phyloP scores from a whole-genome alignment of 1,140 invertebrate species.

The Stenopsyche tienmushanensis region DNA sequence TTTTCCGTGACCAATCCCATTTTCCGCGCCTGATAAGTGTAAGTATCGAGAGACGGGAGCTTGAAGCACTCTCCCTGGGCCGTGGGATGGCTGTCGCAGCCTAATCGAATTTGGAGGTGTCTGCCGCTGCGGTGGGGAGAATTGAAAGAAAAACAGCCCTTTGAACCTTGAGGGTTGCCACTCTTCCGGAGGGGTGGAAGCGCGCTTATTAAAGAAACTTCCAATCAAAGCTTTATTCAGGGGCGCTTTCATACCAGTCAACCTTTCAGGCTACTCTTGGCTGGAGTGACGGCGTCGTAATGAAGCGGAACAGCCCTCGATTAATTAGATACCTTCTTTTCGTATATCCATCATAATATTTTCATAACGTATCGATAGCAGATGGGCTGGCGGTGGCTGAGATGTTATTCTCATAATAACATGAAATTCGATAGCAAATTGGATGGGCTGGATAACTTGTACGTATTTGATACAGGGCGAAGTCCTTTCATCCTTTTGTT shows the following conservation, averaged over 20 bases:
- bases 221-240: slow-evolving; percentile 34
- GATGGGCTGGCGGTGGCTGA: no score
- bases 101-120: slow-evolving; percentile 40
- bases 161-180: slow-evolving; percentile 7
- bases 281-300: neutral
- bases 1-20: slow-evolving; percentile 37
- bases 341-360: neutral
- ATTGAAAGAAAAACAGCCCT: slow-evolving; percentile 32
- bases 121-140: slow-evolving; percentile 12
- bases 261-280: neutral
- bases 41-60: slow-evolving; percentile 1
- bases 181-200: neutral
- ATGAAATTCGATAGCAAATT: neutral
- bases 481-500: no score
- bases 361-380: no score
- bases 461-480: neutral
- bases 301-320: neutral
- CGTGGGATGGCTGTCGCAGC: slow-evolving; percentile 3
- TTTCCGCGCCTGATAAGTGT: slow-evolving; percentile 14
- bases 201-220: slow-evolving; percentile 35
- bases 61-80: no score
- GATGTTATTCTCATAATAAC: no score
- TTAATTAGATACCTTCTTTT: slow-evolving; percentile 11
- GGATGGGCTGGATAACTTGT: neutral
- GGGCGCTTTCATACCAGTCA: neutral